Base-by-base conservation (phyloP, 2,113 vertebrate species). In the Colinus virginianus region DNA sequence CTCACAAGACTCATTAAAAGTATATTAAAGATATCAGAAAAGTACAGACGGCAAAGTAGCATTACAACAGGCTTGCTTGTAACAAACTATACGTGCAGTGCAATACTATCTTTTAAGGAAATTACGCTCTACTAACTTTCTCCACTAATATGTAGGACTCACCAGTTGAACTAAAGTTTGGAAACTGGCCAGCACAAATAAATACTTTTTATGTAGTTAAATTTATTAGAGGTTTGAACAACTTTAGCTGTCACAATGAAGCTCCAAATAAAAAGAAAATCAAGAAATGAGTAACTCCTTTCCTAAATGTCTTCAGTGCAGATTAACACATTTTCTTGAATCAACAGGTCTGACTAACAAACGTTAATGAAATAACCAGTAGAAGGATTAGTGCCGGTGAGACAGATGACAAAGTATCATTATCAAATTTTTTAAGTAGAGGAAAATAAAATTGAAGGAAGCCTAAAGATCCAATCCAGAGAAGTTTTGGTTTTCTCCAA, bases 251-350 rank as follows among this genome's bases (percentile, higher is more conserved):
- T 84, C 23, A 30, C 9, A 42, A 87, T 26, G 3, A 66, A 87
- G 28, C 23, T 63, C n/a, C 79, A 93, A 87, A 94, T 93, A 87
- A 70, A 91, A 92, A 72, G 55, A 82, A 90, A 83, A 51, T 69
- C 9, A 49, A 89, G 63, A 79, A 62, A 82, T 59, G 0, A 56
- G 2, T 87, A 88, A 62, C 67, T 70, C 25, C n/a, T 90, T 90
- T 38, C 51, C n/a, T 88, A 80, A 82, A 85, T 69, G 4, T 42
- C 78, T 88, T 90, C 67, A 81, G 51, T 56, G 34, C 36, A 63
- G 70, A 92, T 69, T 82, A 78, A 56, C 70, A 79, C 26, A 71
- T 84, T 70, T 19, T 82, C 58, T 55, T 91, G 67, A 90, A 69
- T 87, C 75, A 87, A 92, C 22, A 70, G 32, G 64, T 83, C 22